Evolutionary conservation across 2,113 vertebrate species (phyloP).

Genomic region (Pycnonotus jocosus): DNA sequence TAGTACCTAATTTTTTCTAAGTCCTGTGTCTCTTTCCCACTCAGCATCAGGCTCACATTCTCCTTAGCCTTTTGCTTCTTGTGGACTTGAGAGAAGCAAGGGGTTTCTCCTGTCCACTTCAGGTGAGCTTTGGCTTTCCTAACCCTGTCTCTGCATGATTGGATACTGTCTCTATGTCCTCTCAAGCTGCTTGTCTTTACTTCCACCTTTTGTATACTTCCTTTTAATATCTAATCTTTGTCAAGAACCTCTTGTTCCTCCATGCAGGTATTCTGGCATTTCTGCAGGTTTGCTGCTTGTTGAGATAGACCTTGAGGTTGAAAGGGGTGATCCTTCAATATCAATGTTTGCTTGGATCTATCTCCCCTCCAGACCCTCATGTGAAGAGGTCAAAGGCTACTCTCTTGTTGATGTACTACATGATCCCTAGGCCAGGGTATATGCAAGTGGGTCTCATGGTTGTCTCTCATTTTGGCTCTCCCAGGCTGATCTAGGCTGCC

Average conservation of each 20-base stretch:
- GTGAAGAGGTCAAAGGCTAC: background rate
- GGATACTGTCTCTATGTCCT: background rate
- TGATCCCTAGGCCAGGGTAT: background rate
- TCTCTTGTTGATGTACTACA: background rate
- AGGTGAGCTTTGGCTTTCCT: background rate
- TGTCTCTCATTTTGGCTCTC: background rate
- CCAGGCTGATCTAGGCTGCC: background rate
- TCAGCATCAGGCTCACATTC: background rate
- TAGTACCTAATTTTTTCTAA: background rate
- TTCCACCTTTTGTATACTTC: background rate
- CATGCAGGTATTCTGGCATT: background rate
- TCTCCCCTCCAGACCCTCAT: background rate
- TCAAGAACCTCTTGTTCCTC: background rate
- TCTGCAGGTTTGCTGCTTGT: background rate
- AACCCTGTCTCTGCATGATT: background rate
- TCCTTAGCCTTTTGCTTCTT: background rate
- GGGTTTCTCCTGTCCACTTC: background rate
- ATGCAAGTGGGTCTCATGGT: background rate
- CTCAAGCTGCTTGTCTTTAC: background rate
- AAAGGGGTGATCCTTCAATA: background rate
- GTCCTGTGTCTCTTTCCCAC: background rate
- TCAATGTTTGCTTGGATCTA: background rate
- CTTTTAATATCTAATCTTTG: background rate
- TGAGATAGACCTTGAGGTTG: background rate
- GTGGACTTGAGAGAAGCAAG: background rate